These are phyloP conservation scores for Lasioglossum pauxillum DNA, from an alignment of 2,888 invertebrate genomes.

Conservation along the genomic window DNA sequence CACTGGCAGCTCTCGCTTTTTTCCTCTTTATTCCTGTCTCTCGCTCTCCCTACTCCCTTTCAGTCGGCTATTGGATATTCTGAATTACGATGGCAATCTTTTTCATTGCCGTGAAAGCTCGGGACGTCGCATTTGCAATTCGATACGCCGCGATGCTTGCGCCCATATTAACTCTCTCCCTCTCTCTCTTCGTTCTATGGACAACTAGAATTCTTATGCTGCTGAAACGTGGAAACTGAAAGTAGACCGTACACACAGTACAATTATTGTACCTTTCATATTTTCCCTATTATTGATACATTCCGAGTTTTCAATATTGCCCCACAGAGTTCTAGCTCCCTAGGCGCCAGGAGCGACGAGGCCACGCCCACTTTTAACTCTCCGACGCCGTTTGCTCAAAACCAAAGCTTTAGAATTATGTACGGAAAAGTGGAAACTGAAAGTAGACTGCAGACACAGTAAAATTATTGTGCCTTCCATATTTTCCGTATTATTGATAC, in stretches of 20 bases:
- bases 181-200: background rate
- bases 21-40: background rate
- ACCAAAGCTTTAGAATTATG: background rate
- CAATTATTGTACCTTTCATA: too few species aligned
- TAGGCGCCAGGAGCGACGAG: too few species aligned
- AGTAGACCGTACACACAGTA: background rate
- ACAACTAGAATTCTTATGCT: background rate
- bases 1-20: conserved; percentile 1
- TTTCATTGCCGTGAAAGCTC: conserved; percentile 55
- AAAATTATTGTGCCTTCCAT: background rate
- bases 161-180: conserved; percentile 38
- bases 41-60: background rate
- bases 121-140: conserved; percentile 57
- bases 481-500: too few species aligned
- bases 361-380: too few species aligned
- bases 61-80: conserved; percentile 56
- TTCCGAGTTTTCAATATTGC: too few species aligned
- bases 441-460: background rate
- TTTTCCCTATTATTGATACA: too few species aligned
- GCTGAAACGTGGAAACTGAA: conserved; percentile 10
- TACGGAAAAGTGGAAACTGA: background rate
- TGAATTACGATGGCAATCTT: conserved; percentile 62
- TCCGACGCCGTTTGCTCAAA: too few species aligned
- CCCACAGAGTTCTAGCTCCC: too few species aligned
- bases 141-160: conserved; percentile 49